Conservation (phyloP, 2,797 vertebrate genomes). For the Rachycentron canadum region DNA sequence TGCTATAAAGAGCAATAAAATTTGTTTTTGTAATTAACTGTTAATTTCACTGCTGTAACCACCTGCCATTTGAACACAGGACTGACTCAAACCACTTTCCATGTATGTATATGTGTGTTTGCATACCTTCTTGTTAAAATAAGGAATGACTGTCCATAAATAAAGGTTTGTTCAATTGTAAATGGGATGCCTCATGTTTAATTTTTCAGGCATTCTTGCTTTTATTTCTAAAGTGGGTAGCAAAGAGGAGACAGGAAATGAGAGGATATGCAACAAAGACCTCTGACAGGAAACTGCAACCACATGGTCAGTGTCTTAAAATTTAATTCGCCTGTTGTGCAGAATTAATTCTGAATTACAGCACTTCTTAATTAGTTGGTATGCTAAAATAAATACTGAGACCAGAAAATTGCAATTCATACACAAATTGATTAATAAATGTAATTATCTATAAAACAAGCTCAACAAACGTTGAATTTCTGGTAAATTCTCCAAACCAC, state of each 20-base stretch:
- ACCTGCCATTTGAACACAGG: conserved; percentile 68
- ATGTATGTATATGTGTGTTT: conserved; percentile 45
- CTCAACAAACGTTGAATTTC: neutral
- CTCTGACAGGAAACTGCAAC: neutral
- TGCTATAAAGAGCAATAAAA: conserved; percentile 64
- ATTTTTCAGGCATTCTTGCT: neutral
- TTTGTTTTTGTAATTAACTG: conserved; percentile 72
- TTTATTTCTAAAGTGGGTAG: neutral
- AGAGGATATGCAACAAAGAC: neutral
- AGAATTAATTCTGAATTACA: neutral
- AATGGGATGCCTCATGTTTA: conserved; percentile 2
- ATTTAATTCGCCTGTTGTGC: neutral
- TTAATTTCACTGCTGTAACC: conserved; percentile 76
- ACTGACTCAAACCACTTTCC: conserved; percentile 80
- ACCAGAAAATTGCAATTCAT: neutral
- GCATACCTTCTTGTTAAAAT: conserved; percentile 67
- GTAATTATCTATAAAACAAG: too few relatives aligned
- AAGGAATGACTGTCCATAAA: conserved; percentile 78
- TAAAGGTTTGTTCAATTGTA: conserved; percentile 81
- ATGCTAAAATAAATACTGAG: neutral
- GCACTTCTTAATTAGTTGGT: too few relatives aligned
- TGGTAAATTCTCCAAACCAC: neutral
- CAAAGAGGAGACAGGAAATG: conserved; percentile 19
- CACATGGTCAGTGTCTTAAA: neutral
- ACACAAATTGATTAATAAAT: neutral